phyloP scores from a whole-genome alignment of 1,140 invertebrate genomes.

The Melanaphis sacchari region DNA sequence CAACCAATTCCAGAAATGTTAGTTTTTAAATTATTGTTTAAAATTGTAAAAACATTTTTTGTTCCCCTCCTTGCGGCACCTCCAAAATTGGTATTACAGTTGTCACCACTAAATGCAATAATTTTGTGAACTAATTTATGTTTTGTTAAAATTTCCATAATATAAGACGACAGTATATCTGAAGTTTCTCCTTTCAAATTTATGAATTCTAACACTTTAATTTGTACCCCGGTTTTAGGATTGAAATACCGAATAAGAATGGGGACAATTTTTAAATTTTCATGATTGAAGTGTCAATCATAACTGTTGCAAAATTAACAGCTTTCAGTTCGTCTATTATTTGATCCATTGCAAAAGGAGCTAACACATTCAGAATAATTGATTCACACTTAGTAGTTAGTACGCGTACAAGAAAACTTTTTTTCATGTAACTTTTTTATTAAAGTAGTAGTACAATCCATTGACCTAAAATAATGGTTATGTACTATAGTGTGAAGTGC shows the following conservation, averaged over 20 bases:
- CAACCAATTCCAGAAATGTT: too few species aligned
- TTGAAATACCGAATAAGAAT: too few species aligned
- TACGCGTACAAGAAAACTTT: not conserved
- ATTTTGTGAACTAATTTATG: not conserved
- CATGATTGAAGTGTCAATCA: not conserved
- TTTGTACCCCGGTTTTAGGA: too few species aligned
- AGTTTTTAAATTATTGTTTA: too few species aligned
- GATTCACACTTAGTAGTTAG: slow-evolving; percentile 16
- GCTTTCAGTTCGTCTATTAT: not conserved
- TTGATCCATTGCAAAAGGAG: not conserved
- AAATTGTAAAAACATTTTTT: too few species aligned
- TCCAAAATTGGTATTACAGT: slow-evolving; percentile 19
- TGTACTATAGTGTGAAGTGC: too few species aligned
- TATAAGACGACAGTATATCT: not conserved
- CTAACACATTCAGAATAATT: not conserved
- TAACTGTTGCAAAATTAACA: slow-evolving; percentile 20
- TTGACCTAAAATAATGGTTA: too few species aligned
- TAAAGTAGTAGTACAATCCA: too few species aligned
- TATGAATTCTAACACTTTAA: too few species aligned
- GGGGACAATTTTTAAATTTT: too few species aligned
- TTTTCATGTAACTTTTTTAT: not conserved
- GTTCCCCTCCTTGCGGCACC: not conserved
- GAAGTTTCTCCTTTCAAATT: too few species aligned
- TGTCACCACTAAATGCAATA: not conserved
- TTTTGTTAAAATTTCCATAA: not conserved